Conservation (phyloP, 2,797 vertebrate species). For the Pagetopsis macropterus region DNA sequence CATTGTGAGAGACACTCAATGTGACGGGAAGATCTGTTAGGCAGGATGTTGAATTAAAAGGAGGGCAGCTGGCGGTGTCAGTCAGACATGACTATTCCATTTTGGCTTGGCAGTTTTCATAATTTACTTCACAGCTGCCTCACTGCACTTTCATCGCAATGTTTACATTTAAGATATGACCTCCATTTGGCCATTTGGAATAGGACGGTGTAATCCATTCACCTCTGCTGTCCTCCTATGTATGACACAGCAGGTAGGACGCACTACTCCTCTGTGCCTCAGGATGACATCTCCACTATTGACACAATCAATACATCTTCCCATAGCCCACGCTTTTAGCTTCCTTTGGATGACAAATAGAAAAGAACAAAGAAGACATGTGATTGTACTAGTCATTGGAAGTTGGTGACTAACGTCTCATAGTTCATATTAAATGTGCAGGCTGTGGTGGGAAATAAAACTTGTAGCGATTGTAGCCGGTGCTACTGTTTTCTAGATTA, state of each 20-base stretch:
- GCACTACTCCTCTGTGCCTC: neutral
- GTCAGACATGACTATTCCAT: neutral
- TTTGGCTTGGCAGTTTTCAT: neutral
- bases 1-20: conserved; percentile 3
- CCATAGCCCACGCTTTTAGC: neutral
- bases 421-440: conserved; percentile 1
- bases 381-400: neutral
- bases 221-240: neutral
- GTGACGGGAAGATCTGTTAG: conserved; percentile 1
- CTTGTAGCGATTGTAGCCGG: too few species aligned
- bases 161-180: neutral
- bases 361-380: neutral
- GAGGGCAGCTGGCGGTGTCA: neutral
- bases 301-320: neutral
- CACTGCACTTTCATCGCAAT: neutral
- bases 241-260: conserved; percentile 7
- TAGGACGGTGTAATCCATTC: neutral
- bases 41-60: conserved; percentile 1
- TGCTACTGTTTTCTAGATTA: too few species aligned
- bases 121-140: neutral
- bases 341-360: neutral
- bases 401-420: neutral
- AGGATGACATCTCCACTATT: conserved; percentile 4
- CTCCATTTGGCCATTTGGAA: neutral
- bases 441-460: neutral